A percentile compares a stretch with the other conserved stretches of the same genome.
These are phyloP conservation scores for Paralichthys olivaceus DNA, from an alignment of 2,113 vertebrate species.

Conservation along the genomic window DNA sequence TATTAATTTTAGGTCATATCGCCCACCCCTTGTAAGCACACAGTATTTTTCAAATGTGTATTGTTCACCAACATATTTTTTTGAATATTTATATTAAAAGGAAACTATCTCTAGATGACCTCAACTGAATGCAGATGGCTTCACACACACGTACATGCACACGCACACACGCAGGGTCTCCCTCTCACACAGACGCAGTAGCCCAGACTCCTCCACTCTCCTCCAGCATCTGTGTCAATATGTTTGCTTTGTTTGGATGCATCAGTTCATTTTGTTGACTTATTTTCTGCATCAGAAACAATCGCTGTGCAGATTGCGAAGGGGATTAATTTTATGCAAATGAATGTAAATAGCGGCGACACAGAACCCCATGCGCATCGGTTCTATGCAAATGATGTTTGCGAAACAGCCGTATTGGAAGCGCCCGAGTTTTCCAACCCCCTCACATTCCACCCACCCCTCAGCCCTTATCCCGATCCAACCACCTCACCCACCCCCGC, in stretches of 20 bases:
- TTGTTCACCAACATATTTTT: no score
- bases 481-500: conserved; percentile 9
- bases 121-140: conserved; percentile 43
- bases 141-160: conserved; percentile 8
- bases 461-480: conserved; percentile 42
- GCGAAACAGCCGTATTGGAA: conserved; percentile 79
- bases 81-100: neutral
- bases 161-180: conserved; percentile 18
- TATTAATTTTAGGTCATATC: no score
- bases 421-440: conserved; percentile 54
- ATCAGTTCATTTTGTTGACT: conserved; percentile 74
- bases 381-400: conserved; percentile 83
- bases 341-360: conserved; percentile 82
- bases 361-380: conserved; percentile 75
- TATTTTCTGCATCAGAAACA: conserved; percentile 80
- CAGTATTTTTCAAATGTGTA: neutral
- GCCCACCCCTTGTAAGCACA: no score
- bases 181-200: conserved; percentile 20
- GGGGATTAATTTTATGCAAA: conserved; percentile 85
- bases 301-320: conserved; percentile 67
- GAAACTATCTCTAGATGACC: conserved; percentile 40
- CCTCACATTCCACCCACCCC: conserved; percentile 51
- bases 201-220: conserved; percentile 30
- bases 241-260: conserved; percentile 77
- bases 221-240: conserved; percentile 64